Evolutionary conservation across 2,797 vertebrate genomes (phyloP).

Genomic region (Diceros bicornis): DNA sequence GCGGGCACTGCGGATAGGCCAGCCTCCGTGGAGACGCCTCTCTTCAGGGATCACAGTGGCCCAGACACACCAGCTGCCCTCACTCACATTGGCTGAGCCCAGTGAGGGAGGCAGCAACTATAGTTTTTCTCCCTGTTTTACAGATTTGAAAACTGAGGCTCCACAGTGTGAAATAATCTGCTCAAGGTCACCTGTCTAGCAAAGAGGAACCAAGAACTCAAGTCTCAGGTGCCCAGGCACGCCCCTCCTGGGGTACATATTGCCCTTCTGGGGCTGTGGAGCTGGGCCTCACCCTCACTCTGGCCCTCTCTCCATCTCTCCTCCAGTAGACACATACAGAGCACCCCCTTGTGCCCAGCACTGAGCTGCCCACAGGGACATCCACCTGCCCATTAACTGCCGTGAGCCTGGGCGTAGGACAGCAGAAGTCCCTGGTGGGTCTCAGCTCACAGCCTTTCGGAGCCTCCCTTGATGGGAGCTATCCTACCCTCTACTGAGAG

Average conservation of each 20-base stretch:
- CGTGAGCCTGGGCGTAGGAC: rapidly evolving
- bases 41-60: neutral
- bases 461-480: neutral
- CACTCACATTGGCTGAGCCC: neutral
- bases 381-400: rapidly evolving
- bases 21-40: neutral
- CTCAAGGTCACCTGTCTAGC: neutral
- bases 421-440: neutral
- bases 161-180: rapidly evolving
- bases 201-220: neutral
- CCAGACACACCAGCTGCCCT: neutral
- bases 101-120: neutral
- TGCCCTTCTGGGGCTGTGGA: rapidly evolving
- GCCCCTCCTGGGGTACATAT: rapidly evolving
- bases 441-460: neutral
- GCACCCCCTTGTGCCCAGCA: rapidly evolving
- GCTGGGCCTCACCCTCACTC: neutral
- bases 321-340: neutral
- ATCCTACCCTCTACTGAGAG: neutral
- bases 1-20: neutral
- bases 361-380: too few species aligned
- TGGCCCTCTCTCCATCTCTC: neutral
- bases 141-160: neutral
- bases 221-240: neutral
- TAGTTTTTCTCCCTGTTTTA: neutral